Percentiles rank a stretch among this genome's conserved stretches.
Evolutionary conservation across 2,797 vertebrate species (phyloP).

Genomic region (Phoebastria nigripes): DNA sequence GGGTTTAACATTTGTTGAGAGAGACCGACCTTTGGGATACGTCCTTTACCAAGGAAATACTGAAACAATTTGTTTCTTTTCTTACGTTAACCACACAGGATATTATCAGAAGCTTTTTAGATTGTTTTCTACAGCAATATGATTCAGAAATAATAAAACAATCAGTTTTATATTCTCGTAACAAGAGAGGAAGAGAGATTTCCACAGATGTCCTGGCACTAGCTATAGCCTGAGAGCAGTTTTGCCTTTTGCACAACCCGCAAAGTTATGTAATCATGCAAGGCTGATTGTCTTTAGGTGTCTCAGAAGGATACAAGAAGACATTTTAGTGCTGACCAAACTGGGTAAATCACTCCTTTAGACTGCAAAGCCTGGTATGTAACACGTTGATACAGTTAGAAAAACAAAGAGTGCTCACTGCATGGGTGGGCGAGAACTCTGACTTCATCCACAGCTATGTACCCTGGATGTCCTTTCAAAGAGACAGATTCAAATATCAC

Average conservation of each 20-base stretch:
- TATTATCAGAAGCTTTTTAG: constrained; percentile 33
- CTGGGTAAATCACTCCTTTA: neutral
- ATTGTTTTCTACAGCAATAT: constrained; percentile 51
- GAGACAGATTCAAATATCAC: constrained; percentile 96
- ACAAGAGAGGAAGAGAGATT: constrained; percentile 24
- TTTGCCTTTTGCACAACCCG: constrained; percentile 22
- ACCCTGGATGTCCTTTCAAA: constrained; percentile 90
- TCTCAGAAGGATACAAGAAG: constrained; percentile 14
- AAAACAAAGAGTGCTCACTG: constrained; percentile 80
- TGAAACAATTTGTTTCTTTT: constrained; percentile 36
- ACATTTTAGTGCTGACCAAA: constrained; percentile 25
- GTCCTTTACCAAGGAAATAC: constrained; percentile 36
- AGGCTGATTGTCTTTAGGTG: constrained; percentile 41
- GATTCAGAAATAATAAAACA: constrained; percentile 56
- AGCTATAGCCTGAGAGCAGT: constrained; percentile 9
- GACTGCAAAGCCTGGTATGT: neutral
- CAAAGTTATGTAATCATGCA: constrained; percentile 42
- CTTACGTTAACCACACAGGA: constrained; percentile 34
- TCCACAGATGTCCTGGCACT: constrained; percentile 20
- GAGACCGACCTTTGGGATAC: neutral
- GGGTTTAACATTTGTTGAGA: constrained; percentile 30
- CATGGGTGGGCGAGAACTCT: constrained; percentile 94
- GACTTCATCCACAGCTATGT: constrained; percentile 95
- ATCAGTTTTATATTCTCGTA: constrained; percentile 45
- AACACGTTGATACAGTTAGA: neutral